phyloP scores from a whole-genome alignment of 2,888 invertebrate genomes.

The Morpho helenor region DNA sequence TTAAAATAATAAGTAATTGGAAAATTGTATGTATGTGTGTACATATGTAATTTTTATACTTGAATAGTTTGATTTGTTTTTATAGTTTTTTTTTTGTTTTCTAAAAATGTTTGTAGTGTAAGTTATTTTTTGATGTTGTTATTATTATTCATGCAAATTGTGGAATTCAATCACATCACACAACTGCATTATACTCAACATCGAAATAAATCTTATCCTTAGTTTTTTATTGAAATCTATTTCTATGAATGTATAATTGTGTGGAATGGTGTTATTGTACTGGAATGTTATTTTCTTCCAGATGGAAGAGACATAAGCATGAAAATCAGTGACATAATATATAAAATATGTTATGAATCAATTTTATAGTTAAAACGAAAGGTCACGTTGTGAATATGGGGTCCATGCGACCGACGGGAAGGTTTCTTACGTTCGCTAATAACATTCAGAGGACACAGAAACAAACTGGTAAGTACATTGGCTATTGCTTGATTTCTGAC shows the following conservation, averaged over 20 bases:
- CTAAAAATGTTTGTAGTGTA: neutral
- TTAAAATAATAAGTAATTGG: too few species aligned
- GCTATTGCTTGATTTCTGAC: slow-evolving; percentile 8
- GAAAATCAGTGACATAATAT: slow-evolving; percentile 30
- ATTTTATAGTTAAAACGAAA: slow-evolving; percentile 41
- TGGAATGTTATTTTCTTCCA: slow-evolving; percentile 46
- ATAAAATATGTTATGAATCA: slow-evolving; percentile 36
- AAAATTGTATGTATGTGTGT: too few species aligned
- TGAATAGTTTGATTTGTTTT: neutral
- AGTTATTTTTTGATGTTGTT: neutral
- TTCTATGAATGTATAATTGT: slow-evolving; percentile 38
- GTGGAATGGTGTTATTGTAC: slow-evolving; percentile 41
- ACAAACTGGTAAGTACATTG: slow-evolving; percentile 33
- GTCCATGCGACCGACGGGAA: slow-evolving; percentile 80
- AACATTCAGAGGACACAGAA: slow-evolving; percentile 80
- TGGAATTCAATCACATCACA: slow-evolving; percentile 14
- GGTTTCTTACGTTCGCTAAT: slow-evolving; percentile 80
- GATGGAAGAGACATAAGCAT: slow-evolving; percentile 43
- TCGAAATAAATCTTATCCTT: slow-evolving; percentile 28
- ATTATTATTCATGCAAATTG: slow-evolving; percentile 12
- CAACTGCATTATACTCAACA: slow-evolving; percentile 29
- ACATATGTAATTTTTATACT: too few species aligned
- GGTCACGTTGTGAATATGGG: slow-evolving; percentile 64
- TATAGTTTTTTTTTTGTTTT: neutral
- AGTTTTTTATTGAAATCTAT: slow-evolving; percentile 57